Conservation (phyloP, 2,797 vertebrate genomes). For the Nothura maculosa region DNA sequence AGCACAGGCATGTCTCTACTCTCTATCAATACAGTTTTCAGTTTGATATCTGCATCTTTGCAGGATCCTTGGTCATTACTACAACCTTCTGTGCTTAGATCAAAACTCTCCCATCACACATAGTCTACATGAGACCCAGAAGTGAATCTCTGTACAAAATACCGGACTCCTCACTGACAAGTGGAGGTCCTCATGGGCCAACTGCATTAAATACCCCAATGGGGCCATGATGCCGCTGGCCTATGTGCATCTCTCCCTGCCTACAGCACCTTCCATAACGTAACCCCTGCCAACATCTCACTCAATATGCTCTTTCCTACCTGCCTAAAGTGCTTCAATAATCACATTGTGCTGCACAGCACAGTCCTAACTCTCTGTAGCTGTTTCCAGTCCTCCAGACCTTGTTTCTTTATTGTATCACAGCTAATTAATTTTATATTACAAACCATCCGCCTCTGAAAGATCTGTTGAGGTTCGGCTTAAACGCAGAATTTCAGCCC, state of each 20-base stretch:
- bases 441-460: constrained; percentile 3
- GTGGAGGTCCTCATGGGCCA: not conserved
- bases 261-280: not conserved
- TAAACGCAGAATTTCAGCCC: constrained; percentile 5
- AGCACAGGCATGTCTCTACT: not conserved
- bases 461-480: not conserved
- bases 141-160: not conserved
- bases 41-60: not conserved
- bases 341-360: not conserved
- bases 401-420: constrained; percentile 3
- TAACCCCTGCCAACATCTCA: not conserved
- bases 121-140: not conserved
- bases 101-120: not conserved
- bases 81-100: not conserved
- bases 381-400: not conserved
- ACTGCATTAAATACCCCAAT: not conserved
- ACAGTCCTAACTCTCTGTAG: not conserved
- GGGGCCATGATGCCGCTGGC: accelerated
- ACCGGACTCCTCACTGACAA: not conserved
- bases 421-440: constrained; percentile 30
- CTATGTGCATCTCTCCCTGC: not conserved
- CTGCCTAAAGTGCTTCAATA: not conserved
- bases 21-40: not conserved
- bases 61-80: not conserved
- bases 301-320: not conserved